Evolutionary conservation across 2,113 vertebrate species (phyloP).

Genomic region (Tonatia bakeri): DNA sequence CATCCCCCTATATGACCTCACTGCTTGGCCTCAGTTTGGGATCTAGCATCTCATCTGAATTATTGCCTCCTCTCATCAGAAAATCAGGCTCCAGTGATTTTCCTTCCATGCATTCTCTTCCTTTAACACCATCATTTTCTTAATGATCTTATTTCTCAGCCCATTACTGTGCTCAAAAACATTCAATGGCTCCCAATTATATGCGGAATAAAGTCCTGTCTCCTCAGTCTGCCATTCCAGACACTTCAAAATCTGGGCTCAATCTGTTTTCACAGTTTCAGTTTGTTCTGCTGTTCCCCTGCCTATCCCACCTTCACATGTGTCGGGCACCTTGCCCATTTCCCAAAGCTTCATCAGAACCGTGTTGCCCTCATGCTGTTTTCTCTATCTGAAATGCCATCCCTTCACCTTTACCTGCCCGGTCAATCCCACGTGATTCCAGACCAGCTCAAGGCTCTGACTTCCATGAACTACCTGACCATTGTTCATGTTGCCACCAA

Average conservation of each 20-base stretch:
- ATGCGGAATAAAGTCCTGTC: background rate
- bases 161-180: background rate
- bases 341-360: background rate
- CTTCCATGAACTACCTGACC: background rate
- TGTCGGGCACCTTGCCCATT: too few species aligned
- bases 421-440: background rate
- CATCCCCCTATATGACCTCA: background rate
- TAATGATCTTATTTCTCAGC: background rate
- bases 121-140: background rate
- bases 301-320: background rate
- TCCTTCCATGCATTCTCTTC: background rate
- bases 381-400: background rate
- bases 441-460: background rate
- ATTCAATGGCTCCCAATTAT: background rate
- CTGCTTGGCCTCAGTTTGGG: background rate
- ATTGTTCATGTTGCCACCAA: background rate
- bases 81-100: background rate
- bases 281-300: background rate
- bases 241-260: background rate
- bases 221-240: background rate
- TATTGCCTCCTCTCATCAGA: background rate
- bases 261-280: background rate
- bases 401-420: background rate
- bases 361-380: accelerated
- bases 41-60: background rate